phyloP scores from a whole-genome alignment of 23 tunicate species.

The Trididemnum clinides region DNA sequence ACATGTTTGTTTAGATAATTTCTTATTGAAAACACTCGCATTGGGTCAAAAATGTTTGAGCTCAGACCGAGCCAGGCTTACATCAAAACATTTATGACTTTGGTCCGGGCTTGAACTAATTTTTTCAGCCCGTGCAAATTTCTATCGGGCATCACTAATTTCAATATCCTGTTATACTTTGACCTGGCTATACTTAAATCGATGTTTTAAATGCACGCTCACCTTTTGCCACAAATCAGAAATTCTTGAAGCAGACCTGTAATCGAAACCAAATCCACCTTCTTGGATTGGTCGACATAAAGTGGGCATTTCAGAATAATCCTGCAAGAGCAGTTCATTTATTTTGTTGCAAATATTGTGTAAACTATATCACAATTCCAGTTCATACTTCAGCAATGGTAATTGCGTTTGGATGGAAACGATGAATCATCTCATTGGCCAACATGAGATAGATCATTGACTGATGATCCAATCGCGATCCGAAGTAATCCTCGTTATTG shows the following conservation, averaged over 20 bases:
- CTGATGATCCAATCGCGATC: conserved; percentile 68
- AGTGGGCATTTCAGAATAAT: conserved; percentile 88
- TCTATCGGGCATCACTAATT: no score
- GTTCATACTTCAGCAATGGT: conserved; percentile 77
- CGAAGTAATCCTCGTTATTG: conserved; percentile 71
- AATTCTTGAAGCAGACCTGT: conserved; percentile 61
- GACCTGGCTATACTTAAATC: no score
- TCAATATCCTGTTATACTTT: no score
- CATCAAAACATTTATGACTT: no score
- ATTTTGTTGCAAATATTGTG: neutral
- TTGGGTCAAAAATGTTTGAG: no score
- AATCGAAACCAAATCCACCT: conserved; percentile 99
- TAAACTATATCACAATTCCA: neutral
- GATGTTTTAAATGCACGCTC: neutral
- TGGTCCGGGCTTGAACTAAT: no score
- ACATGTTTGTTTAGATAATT: no score
- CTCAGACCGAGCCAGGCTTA: no score
- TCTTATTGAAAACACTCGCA: no score
- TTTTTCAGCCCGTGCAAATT: no score
- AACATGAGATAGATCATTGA: conserved; percentile 80
- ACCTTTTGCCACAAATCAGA: conserved; percentile 87
- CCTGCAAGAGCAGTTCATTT: conserved; percentile 33
- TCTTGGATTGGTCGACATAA: conserved; percentile 89
- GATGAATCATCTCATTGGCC: conserved; percentile 77
- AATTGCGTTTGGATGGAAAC: conserved; percentile 63